Conservation (phyloP, 2,113 vertebrate species). For the Phasianus colchicus region DNA sequence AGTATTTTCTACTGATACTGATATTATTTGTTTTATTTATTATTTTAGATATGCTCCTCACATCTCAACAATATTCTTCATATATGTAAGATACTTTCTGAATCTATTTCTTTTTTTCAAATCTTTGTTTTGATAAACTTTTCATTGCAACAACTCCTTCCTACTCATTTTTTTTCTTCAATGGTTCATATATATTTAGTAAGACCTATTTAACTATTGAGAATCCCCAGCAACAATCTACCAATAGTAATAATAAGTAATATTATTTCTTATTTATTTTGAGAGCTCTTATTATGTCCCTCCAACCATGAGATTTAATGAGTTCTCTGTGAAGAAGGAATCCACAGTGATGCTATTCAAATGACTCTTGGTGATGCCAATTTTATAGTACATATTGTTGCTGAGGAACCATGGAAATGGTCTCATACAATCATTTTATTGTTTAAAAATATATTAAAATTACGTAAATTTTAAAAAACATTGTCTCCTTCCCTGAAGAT, state of each 20-base stretch:
- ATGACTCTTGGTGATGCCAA: not conserved
- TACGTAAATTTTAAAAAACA: not conserved
- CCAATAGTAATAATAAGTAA: not conserved
- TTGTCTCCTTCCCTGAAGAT: not conserved
- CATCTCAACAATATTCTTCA: not conserved
- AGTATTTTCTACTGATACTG: not conserved
- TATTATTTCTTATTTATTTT: not conserved
- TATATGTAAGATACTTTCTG: not conserved
- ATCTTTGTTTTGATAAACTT: not conserved
- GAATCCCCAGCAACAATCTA: not conserved
- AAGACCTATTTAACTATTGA: not conserved
- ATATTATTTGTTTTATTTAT: not conserved
- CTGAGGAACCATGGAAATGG: not conserved
- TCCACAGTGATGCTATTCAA: not conserved
- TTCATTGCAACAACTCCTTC: not conserved
- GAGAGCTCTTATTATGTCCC: not conserved
- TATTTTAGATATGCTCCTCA: not conserved
- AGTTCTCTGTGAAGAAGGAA: not conserved
- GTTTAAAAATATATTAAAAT: not conserved
- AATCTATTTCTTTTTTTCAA: not conserved
- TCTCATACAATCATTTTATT: not conserved
- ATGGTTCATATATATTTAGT: not conserved
- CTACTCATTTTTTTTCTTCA: not conserved
- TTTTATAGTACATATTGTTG: not conserved
- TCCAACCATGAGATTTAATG: not conserved